Base-by-base conservation (phyloP, 2,797 vertebrate genomes). In the Psittacula echo region DNA sequence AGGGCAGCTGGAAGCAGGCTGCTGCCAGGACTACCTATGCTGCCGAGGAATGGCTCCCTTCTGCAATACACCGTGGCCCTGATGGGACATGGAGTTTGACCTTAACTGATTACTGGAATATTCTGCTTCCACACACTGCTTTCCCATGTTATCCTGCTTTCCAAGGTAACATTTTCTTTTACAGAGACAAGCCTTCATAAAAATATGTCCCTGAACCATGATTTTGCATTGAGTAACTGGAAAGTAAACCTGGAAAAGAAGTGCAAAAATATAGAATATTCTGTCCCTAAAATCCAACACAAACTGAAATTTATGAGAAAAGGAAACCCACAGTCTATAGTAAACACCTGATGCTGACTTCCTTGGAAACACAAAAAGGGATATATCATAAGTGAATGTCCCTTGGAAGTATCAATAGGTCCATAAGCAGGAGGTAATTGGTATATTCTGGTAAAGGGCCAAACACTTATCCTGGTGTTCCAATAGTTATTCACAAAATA, bases 401-500 rank as follows among this genome's bases (percentile, higher is more conserved):
- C 20, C 12, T 45, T 68, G 6, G 27, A 68, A 86, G 20, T 51
- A 39, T 6, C 27, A 4, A 8, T 13, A 54, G 6, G 23, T 58
- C 11, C 2, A 0, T 11, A 77, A 2, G 2, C 13, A 75, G 23
- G 12, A 22, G 15, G 22, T 2, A 16, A 47, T 9, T 5, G 11
- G 13, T 7, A 61, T 53, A 13, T 50, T 50, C 80, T 8, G 23
- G 20, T 44, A 20, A 78, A 39, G 26, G 8, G 14, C 17, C 9
- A n/a, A 41, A 44, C 48, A 42, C 60, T 78, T 81, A 39, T 16
- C 37, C 10, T 39, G 39, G 2, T 24, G 5, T 30, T 41, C 5
- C 14, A 30, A 13, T 3, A 51, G 2, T 3, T 58, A 12, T 7
- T 20, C 27, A 45, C 29, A 73, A 85, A 30, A 9, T 10, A 53